Evolutionary conservation across 2,797 vertebrate species (phyloP).

Genomic region (Melanogrammus aeglefinus): DNA sequence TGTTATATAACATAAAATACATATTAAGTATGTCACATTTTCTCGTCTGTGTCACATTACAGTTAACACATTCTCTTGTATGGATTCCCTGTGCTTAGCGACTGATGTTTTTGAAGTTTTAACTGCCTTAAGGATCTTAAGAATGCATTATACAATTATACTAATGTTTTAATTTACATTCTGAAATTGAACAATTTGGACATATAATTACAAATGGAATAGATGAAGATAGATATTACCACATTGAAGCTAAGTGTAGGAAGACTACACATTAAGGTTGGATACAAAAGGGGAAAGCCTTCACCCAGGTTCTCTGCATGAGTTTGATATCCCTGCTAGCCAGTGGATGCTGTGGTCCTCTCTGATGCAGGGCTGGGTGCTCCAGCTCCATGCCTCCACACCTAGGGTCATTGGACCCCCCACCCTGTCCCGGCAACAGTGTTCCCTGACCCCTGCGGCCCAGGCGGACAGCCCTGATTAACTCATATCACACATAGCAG

Average conservation of each 20-base stretch:
- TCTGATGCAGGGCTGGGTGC: no score
- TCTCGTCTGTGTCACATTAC: not conserved
- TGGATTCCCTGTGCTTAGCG: not conserved
- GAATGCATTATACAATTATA: not conserved
- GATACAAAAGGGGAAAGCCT: no score
- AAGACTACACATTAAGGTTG: no score
- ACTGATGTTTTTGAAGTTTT: not conserved
- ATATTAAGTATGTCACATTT: not conserved
- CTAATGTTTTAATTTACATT: not conserved
- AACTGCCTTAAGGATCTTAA: not conserved
- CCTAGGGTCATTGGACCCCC: not conserved
- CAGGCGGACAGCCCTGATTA: constrained; percentile 68
- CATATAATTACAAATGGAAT: not conserved
- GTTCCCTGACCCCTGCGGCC: constrained; percentile 59
- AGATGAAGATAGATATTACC: not conserved
- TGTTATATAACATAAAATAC: not conserved
- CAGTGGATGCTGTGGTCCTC: no score
- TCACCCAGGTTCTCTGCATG: no score
- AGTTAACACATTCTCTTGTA: not conserved
- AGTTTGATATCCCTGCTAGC: no score
- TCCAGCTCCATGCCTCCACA: not conserved
- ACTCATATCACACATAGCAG: constrained; percentile 69
- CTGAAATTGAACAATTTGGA: not conserved
- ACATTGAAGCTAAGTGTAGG: not conserved
- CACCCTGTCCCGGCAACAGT: not conserved